Conservation (phyloP, 2,888 invertebrate species). For the Schizaphis graminum region DNA sequence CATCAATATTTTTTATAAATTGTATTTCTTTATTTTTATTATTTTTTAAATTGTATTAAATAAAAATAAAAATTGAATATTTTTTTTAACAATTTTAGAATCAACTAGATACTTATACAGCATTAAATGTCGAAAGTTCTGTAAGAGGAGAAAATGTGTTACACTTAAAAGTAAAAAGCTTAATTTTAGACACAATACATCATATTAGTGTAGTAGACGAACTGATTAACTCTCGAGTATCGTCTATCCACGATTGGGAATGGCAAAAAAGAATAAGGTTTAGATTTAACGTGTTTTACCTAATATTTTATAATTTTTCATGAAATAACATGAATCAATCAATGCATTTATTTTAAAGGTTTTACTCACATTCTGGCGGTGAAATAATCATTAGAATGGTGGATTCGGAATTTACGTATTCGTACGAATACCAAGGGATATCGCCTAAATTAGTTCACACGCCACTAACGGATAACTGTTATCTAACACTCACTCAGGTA, state of each 20-base stretch:
- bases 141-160: constrained; percentile 76
- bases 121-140: constrained; percentile 72
- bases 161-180: constrained; percentile 89
- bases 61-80: background rate
- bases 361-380: constrained; percentile 71
- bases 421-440: constrained; percentile 98
- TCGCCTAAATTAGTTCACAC: constrained; percentile 95
- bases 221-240: constrained; percentile 80
- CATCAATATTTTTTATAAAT: background rate
- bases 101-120: constrained; percentile 74
- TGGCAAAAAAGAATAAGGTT: constrained; percentile 96
- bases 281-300: background rate
- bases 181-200: constrained; percentile 94
- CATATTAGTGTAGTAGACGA: constrained; percentile 86
- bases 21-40: background rate
- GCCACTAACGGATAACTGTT: constrained; percentile 96
- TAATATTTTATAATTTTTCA: background rate
- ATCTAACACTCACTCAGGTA: constrained; percentile 93
- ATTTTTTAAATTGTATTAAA: background rate
- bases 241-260: constrained; percentile 83
- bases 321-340: background rate
- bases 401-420: constrained; percentile 93
- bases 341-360: constrained; percentile 51
- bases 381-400: constrained; percentile 88
- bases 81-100: constrained; percentile 70